Evolutionary conservation across 2,797 vertebrate species (phyloP).

Genomic region (Rhynchonycteris naso): DNA sequence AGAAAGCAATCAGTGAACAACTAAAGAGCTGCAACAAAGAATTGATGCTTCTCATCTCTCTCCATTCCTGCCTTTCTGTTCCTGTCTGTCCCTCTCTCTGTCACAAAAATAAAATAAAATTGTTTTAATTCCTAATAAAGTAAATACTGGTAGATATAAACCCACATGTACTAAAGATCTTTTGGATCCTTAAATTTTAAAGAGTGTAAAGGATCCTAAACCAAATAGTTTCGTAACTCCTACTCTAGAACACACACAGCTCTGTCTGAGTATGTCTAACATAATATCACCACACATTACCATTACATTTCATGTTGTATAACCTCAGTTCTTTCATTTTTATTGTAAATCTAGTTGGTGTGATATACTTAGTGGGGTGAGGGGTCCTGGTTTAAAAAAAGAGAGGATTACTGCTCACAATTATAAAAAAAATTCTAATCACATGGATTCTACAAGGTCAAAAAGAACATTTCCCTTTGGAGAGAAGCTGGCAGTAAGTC

Average conservation of each 20-base stretch:
- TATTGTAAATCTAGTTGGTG: conserved; percentile 2
- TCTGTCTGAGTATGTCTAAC: background rate
- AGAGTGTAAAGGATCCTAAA: background rate
- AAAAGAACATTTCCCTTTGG: conserved; percentile 47
- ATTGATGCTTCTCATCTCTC: no score
- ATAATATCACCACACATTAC: background rate
- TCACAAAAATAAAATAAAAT: background rate
- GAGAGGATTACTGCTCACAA: conserved; percentile 21
- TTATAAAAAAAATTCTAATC: conserved; percentile 42
- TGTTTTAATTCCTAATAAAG: conserved; percentile 30
- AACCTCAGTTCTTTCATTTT: conserved; percentile 11
- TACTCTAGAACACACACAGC: conserved; percentile 17
- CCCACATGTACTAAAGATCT: background rate
- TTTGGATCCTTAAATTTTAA: conserved; percentile 32
- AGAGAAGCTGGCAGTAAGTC: background rate
- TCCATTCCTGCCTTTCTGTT: no score
- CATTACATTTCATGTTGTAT: background rate
- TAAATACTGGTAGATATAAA: background rate
- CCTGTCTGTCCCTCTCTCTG: no score
- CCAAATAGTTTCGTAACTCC: background rate
- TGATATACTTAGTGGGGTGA: background rate
- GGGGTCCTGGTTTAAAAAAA: background rate
- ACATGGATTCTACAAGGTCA: background rate
- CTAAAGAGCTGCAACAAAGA: no score
- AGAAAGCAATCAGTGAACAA: no score